Base-by-base conservation (phyloP, 2,888 invertebrate genomes). In the Meghimatium bilineatum region DNA sequence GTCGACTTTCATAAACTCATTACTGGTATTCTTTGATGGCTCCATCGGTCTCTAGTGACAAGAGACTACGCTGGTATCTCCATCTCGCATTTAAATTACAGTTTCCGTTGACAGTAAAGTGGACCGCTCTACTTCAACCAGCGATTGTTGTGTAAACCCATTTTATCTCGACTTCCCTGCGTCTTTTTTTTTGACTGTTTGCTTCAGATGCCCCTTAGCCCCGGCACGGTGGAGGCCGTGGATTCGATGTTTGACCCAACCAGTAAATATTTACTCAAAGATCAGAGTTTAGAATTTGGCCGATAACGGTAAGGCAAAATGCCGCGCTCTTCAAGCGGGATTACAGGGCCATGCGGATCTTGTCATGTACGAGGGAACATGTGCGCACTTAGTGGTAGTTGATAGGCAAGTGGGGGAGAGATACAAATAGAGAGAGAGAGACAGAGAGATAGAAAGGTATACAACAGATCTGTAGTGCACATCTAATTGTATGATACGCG, bases 241-340 rank as follows among this genome's bases (percentile, higher is more conserved):
- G 77, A n/a, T 20, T n/a, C 34, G 52, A 32, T 52, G 69, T 71
- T 71, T 67, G 69, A 80, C 69, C 79, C 69, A 20, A 36, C 12
- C 34, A 56, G 29, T 60, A 80, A 80, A 80, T 80, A 80, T 80
- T 80, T 69, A 80, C 80, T 71, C 36, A 71, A 49, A 80, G 80
- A 80, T 80, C 80, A 71, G 56, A 34, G 80, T 71, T 80, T 80
- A 36, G 80, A 56, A 80, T 56, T 52, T 52, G 71, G 71, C 80
- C 71, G 80, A 80, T 80, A 80, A 80, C 71, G 36, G 71, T 52
- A 0, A 36, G 69, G 71, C 36, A 69, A 34, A 80, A 80, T 52
- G 80, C 56, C 71, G 52, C 80, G 52, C 56, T 52, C 80, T 80
- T 36, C 80, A 56, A 14, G 26, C n/a, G n/a, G 80, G 56, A 80